A percentile compares a stretch with the other conserved stretches of the same genome.
Conservation (phyloP, 2,113 vertebrate species). For the Carlito syrichta region DNA sequence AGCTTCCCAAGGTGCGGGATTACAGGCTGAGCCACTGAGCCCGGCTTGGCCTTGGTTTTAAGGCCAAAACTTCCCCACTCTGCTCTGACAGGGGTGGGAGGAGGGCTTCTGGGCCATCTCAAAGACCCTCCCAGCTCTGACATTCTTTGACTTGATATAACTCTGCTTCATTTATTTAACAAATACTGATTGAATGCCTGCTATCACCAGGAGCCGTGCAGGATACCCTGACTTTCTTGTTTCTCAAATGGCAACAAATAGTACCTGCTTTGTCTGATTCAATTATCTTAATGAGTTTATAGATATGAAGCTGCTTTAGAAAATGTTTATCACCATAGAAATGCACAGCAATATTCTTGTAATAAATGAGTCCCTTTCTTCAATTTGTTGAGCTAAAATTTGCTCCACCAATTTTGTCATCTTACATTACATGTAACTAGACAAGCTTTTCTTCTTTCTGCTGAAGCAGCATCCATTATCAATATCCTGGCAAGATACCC, state of each 20-base stretch:
- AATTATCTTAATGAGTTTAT: not conserved
- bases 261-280: not conserved
- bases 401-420: not conserved
- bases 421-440: not conserved
- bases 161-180: conserved; percentile 12
- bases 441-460: conserved; percentile 5
- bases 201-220: not conserved
- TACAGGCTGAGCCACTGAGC: too few species aligned
- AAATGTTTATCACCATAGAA: not conserved
- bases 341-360: not conserved
- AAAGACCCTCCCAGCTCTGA: not conserved
- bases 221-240: not conserved
- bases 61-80: not conserved
- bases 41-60: not conserved
- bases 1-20: too few species aligned
- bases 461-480: not conserved
- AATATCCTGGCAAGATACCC: not conserved
- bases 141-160: not conserved
- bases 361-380: not conserved
- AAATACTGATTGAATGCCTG: not conserved
- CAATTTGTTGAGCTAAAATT: not conserved
- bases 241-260: not conserved
- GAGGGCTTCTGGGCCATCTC: not conserved
- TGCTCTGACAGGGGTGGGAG: not conserved
- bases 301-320: not conserved